Percentiles rank a stretch among this genome's conserved stretches.
These are phyloP conservation scores for Dolichomitus sp. DNA, from an alignment of 2,888 invertebrate genomes.

Conservation along the genomic window DNA sequence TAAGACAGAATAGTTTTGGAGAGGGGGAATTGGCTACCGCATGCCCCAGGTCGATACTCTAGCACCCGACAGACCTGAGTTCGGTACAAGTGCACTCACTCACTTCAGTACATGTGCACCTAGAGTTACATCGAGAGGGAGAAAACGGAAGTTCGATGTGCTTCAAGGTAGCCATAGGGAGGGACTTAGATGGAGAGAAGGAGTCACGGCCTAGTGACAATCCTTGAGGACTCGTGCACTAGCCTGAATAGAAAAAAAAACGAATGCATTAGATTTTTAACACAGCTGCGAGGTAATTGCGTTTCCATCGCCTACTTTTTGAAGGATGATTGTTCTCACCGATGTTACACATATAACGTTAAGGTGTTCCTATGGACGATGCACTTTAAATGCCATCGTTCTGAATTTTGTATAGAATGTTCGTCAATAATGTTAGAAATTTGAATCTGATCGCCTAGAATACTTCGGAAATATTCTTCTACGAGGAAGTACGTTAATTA, in stretches of 20 bases:
- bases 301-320: background rate
- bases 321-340: background rate
- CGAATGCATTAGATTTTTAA: conserved; percentile 45
- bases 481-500: too few relatives aligned
- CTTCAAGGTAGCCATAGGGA: conserved; percentile 10
- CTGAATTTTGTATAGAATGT: too few relatives aligned
- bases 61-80: conserved; percentile 71
- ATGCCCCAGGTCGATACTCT: conserved; percentile 81
- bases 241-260: conserved; percentile 69
- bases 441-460: too few relatives aligned
- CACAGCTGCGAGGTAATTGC: background rate
- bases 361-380: too few relatives aligned
- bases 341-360: background rate
- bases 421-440: too few relatives aligned
- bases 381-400: too few relatives aligned
- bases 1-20: conserved; percentile 67
- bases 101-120: conserved; percentile 75
- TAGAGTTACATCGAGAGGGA: conserved; percentile 45
- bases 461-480: too few relatives aligned
- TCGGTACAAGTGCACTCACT: conserved; percentile 75
- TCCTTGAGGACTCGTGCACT: conserved; percentile 25
- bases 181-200: conserved; percentile 23
- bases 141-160: conserved; percentile 62
- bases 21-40: conserved; percentile 58
- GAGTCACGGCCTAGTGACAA: conserved; percentile 34